A percentile compares a stretch with the other conserved stretches of the same genome.
Evolutionary conservation across 2,797 vertebrate species (phyloP).

Genomic region (Ispidina picta): DNA sequence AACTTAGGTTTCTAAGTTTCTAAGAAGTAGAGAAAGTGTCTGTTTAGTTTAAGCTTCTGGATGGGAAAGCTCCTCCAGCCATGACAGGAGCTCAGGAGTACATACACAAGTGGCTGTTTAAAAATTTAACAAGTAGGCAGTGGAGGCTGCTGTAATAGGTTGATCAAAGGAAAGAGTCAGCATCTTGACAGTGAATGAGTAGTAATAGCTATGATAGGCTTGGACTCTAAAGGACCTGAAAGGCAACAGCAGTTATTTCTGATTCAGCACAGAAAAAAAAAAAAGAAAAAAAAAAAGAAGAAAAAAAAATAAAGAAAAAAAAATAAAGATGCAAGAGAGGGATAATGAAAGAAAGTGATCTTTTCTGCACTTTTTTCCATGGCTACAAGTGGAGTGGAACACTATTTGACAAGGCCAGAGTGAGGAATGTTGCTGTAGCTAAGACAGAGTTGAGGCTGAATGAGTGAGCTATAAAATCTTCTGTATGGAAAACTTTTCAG

Average conservation of each 20-base stretch:
- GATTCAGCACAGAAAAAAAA: conserved; percentile 9
- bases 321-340: not conserved
- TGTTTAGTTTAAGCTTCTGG: conserved; percentile 19
- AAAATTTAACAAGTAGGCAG: conserved; percentile 58
- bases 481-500: not conserved
- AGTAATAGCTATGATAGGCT: not conserved
- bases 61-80: conserved; percentile 21
- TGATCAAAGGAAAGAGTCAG: conserved; percentile 57
- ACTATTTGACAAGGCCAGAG: not conserved
- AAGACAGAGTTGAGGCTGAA: not conserved
- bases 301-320: conserved; percentile 1
- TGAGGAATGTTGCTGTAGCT: not conserved
- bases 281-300: not conserved
- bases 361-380: not conserved
- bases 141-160: conserved; percentile 27
- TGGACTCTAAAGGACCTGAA: conserved; percentile 35
- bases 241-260: conserved; percentile 51
- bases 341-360: conserved; percentile 39
- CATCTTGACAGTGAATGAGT: conserved; percentile 44
- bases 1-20: not conserved
- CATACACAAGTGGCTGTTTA: conserved; percentile 53
- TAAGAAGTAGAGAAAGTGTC: not conserved
- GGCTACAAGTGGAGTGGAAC: not conserved
- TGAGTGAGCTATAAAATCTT: not conserved
- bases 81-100: conserved; percentile 51